A percentile compares a stretch with the other conserved stretches of the same genome.
Conservation (phyloP, 2,888 invertebrate genomes). For the Netelia melanura region DNA sequence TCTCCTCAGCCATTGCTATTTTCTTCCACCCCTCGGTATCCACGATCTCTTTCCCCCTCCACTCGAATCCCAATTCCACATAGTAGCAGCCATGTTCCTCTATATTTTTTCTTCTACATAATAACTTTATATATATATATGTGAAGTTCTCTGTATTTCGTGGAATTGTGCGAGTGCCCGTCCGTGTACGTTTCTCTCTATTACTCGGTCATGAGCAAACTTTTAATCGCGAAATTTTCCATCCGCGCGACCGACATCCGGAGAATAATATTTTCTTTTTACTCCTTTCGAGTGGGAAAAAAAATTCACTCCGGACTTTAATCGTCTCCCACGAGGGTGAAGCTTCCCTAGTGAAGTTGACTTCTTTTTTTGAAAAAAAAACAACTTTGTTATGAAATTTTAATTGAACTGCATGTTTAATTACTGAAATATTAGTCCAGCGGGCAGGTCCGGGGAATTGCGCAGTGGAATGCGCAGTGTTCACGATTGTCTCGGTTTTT, state of each 20-base stretch:
- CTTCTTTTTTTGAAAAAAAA: background rate
- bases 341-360: background rate
- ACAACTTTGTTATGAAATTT: background rate
- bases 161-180: no score
- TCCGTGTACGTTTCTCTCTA: background rate
- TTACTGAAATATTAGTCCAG: background rate
- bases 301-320: background rate
- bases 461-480: background rate
- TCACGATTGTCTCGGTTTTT: background rate
- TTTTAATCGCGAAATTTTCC: constrained; percentile 9
- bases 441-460: background rate
- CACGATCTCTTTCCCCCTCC: constrained; percentile 34
- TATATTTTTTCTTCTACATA: constrained; percentile 54
- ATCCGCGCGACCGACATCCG: background rate
- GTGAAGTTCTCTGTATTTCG: background rate
- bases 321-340: no score
- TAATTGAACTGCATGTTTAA: background rate
- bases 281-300: background rate
- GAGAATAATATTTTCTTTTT: background rate
- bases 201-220: constrained; percentile 12
- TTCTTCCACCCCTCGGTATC: constrained; percentile 51
- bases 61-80: constrained; percentile 38
- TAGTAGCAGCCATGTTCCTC: constrained; percentile 63
- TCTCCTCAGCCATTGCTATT: constrained; percentile 71
- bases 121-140: background rate